phyloP scores from a whole-genome alignment of 1,140 invertebrate genomes.

The Drosophila dunni region DNA sequence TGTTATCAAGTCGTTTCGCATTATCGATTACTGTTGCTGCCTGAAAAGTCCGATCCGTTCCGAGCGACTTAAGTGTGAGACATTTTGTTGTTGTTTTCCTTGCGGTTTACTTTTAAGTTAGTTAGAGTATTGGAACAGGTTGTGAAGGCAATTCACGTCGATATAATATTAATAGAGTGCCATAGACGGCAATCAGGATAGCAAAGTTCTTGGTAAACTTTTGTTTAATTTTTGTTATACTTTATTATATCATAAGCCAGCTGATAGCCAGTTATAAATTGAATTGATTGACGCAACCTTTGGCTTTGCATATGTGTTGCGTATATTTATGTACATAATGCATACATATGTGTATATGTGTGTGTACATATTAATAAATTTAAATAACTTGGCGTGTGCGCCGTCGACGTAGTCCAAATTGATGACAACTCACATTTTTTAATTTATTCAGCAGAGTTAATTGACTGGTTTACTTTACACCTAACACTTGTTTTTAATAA shows the following conservation, averaged over 20 bases:
- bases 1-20: slow-evolving; percentile 44
- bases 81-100: slow-evolving; percentile 14
- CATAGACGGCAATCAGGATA: slow-evolving; percentile 9
- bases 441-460: slow-evolving; percentile 33
- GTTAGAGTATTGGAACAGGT: slow-evolving; percentile 1
- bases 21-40: slow-evolving; percentile 70
- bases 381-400: slow-evolving; percentile 54
- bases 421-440: slow-evolving; percentile 51
- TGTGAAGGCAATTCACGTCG: slow-evolving; percentile 21
- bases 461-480: slow-evolving; percentile 66
- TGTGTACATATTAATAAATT: slow-evolving; percentile 46
- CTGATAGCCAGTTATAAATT: slow-evolving; percentile 46
- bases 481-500: slow-evolving; percentile 34
- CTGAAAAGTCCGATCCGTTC: slow-evolving; percentile 26
- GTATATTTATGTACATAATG: neutral
- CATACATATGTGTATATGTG: slow-evolving; percentile 25
- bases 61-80: slow-evolving; percentile 33
- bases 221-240: slow-evolving; percentile 48
- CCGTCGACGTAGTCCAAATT: slow-evolving; percentile 17
- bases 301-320: slow-evolving; percentile 6
- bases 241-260: slow-evolving; percentile 31
- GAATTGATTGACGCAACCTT: slow-evolving; percentile 52
- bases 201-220: slow-evolving; percentile 32
- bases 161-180: neutral
- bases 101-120: neutral